Percentiles rank a stretch among this genome's conserved stretches.
Evolutionary conservation across 2,888 invertebrate genomes (phyloP).

Genomic region (Philaethria dido): DNA sequence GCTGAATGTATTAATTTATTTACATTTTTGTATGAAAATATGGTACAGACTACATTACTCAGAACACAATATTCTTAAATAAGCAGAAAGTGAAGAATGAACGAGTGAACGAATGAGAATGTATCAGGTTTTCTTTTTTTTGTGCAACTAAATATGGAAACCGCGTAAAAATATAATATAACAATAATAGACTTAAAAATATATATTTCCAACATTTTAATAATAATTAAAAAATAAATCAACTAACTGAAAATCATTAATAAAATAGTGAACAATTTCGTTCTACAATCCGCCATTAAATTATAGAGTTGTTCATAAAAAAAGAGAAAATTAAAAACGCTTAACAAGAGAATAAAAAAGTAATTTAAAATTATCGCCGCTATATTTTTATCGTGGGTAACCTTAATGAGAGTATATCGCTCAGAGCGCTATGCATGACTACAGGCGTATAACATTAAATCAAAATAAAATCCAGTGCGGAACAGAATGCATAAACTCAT

Average conservation of each 20-base stretch:
- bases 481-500: constrained; percentile 73
- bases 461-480: constrained; percentile 67
- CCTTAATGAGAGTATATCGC: constrained; percentile 42
- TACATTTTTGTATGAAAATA: too few relatives aligned
- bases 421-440: constrained; percentile 33
- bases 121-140: too few relatives aligned
- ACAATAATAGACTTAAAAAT: too few relatives aligned
- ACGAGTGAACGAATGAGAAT: too few relatives aligned
- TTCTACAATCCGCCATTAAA: constrained; percentile 7
- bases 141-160: too few relatives aligned
- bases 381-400: constrained; percentile 38
- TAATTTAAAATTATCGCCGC: constrained; percentile 38
- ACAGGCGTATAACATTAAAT: constrained; percentile 65
- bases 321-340: constrained; percentile 25
- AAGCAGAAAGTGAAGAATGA: too few relatives aligned
- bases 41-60: too few relatives aligned
- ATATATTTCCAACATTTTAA: too few relatives aligned
- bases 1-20: too few relatives aligned
- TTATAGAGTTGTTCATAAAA: constrained; percentile 16
- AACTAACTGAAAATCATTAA: not conserved
- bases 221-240: not conserved
- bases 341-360: constrained; percentile 39
- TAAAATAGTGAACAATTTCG: not conserved
- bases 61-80: too few relatives aligned
- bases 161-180: too few relatives aligned